phyloP scores from a whole-genome alignment of 2,113 vertebrate genomes.

The Actenoides lindsayi region DNA sequence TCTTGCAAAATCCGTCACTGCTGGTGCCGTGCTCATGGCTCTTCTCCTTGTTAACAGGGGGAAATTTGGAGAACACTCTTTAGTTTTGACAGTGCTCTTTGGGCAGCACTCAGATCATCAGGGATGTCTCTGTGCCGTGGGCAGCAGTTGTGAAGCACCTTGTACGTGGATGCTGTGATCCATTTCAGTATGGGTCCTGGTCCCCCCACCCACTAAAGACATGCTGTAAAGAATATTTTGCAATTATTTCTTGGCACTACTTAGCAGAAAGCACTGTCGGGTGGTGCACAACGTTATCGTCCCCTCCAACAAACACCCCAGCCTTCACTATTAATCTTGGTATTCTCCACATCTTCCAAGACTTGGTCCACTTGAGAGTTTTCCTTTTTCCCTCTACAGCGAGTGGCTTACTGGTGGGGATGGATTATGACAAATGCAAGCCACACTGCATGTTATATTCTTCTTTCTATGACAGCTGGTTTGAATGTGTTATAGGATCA shows the following conservation, averaged over 20 bases:
- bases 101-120: rapidly evolving
- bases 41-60: rapidly evolving
- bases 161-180: rapidly evolving
- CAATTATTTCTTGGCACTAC: not conserved
- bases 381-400: rapidly evolving
- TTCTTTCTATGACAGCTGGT: slow-evolving; percentile 42
- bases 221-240: not conserved
- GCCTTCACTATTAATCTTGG: not conserved
- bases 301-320: not conserved
- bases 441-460: not conserved
- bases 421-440: slow-evolving; percentile 42
- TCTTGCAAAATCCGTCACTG: not conserved
- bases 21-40: rapidly evolving
- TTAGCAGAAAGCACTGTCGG: not conserved
- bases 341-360: slow-evolving; percentile 3
- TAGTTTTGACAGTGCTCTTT: not conserved
- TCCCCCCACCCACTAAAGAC: not conserved
- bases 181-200: not conserved
- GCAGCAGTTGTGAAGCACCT: rapidly evolving
- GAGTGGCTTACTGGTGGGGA: not conserved
- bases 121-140: rapidly evolving
- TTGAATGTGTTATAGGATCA: slow-evolving; percentile 24
- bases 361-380: not conserved
- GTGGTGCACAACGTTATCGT: rapidly evolving
- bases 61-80: rapidly evolving